Percentiles rank a stretch among this genome's conserved stretches.
Evolutionary conservation across 2,113 vertebrate species (phyloP).

Genomic region (Progne subis): DNA sequence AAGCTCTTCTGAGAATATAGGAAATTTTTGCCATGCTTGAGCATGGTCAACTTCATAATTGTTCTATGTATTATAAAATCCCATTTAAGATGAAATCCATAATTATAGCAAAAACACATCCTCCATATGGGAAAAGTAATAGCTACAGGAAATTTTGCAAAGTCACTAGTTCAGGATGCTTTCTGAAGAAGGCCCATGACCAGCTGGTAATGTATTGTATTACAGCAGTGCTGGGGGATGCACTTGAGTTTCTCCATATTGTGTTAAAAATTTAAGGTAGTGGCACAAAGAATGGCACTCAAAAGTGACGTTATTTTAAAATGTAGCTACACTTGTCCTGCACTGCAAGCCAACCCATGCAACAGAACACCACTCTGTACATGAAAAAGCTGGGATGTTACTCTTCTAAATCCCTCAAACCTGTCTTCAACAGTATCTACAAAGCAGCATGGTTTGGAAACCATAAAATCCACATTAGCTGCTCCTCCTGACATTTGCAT

Average conservation of each 20-base stretch:
- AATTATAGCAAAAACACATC: not conserved
- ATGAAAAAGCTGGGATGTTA: not conserved
- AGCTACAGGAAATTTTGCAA: not conserved
- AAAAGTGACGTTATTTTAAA: not conserved
- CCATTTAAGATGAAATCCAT: accelerated
- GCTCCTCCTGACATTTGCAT: not conserved
- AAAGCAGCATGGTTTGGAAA: not conserved
- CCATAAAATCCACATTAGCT: not conserved
- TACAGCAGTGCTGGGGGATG: not conserved
- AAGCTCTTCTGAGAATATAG: not conserved
- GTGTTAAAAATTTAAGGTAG: not conserved
- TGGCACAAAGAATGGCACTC: not conserved
- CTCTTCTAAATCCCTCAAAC: not conserved
- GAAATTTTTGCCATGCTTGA: not conserved
- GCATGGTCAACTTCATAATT: not conserved
- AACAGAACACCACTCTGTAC: not conserved
- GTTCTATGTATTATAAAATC: not conserved
- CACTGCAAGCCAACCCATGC: not conserved
- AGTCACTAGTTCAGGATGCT: not conserved
- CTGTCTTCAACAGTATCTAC: not conserved
- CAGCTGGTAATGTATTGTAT: not conserved
- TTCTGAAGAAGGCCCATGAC: not conserved
- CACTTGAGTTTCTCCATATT: not conserved
- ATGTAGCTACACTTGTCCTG: not conserved
- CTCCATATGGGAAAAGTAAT: not conserved